These are phyloP conservation scores for Sminthurides bifidus DNA, from an alignment of 1,140 invertebrate species.

Conservation along the genomic window DNA sequence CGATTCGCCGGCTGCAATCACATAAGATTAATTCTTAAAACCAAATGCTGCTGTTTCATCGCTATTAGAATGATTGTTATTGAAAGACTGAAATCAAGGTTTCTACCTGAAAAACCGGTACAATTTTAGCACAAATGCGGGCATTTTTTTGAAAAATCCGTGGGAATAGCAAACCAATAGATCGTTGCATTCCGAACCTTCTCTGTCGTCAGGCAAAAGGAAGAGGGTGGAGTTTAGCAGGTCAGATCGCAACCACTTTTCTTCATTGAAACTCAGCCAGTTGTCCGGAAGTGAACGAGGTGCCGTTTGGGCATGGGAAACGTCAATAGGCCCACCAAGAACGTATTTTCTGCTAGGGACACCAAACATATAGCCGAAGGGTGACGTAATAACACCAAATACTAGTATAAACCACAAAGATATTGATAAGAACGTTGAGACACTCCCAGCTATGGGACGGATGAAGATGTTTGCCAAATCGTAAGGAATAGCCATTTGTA, in stretches of 20 bases:
- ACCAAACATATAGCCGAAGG: slow-evolving; percentile 30
- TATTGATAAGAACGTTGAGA: not conserved
- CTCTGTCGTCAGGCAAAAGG: not conserved
- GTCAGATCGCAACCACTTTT: not conserved
- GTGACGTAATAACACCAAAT: slow-evolving; percentile 26
- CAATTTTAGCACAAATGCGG: not conserved
- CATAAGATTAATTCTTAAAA: not conserved
- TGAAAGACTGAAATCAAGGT: not conserved
- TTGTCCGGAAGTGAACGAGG: too few relatives aligned
- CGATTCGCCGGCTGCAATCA: not conserved
- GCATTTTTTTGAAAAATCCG: not conserved
- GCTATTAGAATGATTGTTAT: not conserved
- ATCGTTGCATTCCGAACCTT: not conserved
- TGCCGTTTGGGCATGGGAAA: not conserved
- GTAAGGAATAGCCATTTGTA: slow-evolving; percentile 23
- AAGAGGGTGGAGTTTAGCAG: not conserved
- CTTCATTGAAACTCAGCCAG: not conserved
- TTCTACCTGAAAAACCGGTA: slow-evolving; percentile 5
- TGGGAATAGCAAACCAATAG: not conserved
- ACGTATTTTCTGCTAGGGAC: slow-evolving; percentile 28
- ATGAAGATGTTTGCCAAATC: slow-evolving; percentile 27
- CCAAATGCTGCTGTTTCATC: not conserved
- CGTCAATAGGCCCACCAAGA: slow-evolving; percentile 8
- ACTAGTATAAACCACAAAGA: slow-evolving; percentile 13
- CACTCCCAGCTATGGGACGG: slow-evolving; percentile 13